Evolutionary conservation across 2,888 invertebrate species (phyloP).

Genomic region (Anticlea derivata): DNA sequence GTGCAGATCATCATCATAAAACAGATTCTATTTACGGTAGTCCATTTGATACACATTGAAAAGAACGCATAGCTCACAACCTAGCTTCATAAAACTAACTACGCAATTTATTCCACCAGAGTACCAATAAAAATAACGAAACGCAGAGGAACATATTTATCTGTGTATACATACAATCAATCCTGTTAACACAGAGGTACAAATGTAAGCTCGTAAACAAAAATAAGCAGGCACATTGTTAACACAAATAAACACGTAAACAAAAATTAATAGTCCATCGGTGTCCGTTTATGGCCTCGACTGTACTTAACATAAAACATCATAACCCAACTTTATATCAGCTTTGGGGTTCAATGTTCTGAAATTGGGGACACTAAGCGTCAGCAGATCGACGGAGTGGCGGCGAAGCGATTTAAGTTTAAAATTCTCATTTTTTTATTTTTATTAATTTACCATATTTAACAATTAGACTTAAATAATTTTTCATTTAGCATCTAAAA

Average conservation of each 20-base stretch:
- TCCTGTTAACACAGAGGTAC: slow-evolving; percentile 12
- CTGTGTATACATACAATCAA: slow-evolving; percentile 13
- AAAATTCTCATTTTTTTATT: no score
- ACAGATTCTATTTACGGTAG: no score
- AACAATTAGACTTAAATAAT: no score
- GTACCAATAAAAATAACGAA: slow-evolving; percentile 17
- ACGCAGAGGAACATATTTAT: slow-evolving; percentile 5
- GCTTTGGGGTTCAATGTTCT: neutral
- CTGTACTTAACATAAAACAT: neutral
- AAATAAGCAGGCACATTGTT: neutral
- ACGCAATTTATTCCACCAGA: slow-evolving; percentile 5
- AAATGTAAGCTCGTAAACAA: neutral
- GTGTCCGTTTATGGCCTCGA: neutral
- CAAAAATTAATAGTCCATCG: neutral
- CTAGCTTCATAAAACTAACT: slow-evolving; percentile 17
- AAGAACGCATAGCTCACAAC: neutral
- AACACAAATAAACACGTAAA: slow-evolving; percentile 9
- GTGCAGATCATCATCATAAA: no score
- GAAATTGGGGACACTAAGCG: no score
- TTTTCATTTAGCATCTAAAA: no score
- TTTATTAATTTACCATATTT: no score
- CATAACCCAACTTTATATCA: neutral
- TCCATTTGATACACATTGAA: no score
- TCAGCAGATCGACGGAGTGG: no score
- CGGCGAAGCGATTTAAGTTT: no score